phyloP scores from a whole-genome alignment of 92 coral and sea anemone species.

The Siderastrea siderea region DNA sequence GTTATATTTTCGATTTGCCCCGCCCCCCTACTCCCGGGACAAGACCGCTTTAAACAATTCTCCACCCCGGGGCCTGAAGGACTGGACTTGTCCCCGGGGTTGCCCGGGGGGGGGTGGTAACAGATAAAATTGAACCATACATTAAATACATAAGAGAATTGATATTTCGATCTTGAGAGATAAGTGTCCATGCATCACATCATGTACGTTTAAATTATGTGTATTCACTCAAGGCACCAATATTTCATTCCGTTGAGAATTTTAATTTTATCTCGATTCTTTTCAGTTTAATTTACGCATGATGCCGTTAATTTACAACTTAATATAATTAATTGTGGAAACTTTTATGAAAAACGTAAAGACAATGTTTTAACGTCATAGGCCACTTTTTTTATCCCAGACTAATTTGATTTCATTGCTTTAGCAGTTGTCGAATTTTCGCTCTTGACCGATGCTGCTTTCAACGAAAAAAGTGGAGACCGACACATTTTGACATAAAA shows the following conservation, averaged over 20 bases:
- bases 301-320: background rate
- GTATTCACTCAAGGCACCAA: background rate
- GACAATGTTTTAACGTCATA: background rate
- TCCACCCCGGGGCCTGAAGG: too few relatives aligned
- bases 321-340: background rate
- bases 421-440: background rate
- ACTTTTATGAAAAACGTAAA: background rate
- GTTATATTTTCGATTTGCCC: too few relatives aligned
- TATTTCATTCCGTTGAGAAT: background rate
- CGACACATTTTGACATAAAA: too few relatives aligned
- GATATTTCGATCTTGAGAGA: too few relatives aligned
- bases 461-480: too few relatives aligned
- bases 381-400: background rate
- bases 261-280: background rate
- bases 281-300: background rate
- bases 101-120: too few relatives aligned
- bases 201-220: background rate
- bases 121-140: too few relatives aligned
- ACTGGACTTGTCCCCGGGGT: too few relatives aligned
- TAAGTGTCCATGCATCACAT: background rate
- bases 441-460: background rate
- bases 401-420: background rate
- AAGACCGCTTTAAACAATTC: too few relatives aligned
- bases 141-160: too few relatives aligned
- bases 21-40: too few relatives aligned